Evolutionary conservation across 92 coral and sea anemone genomes (phyloP), one percentile per base, ranked within the genome.

Genomic region (Chrysogorgia sp.): DNA sequence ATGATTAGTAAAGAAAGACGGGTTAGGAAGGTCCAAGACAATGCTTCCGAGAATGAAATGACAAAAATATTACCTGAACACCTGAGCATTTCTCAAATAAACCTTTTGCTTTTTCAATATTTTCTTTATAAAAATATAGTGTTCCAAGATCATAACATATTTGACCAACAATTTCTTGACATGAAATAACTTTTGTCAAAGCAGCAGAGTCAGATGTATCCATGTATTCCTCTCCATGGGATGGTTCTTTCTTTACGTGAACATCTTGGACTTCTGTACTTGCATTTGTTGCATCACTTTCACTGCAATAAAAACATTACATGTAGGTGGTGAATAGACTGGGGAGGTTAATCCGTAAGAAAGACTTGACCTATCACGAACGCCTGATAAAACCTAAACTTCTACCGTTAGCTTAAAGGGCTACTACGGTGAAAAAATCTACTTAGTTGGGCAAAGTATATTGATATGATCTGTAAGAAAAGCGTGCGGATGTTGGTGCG

Each of bases 71-170:
- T 85, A 94, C 98, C 92, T 91, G 88, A 13, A 90, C 90, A 62
- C 88, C 83, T 41, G 87, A 87, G 81, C 98, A 94, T 50, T 80
- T 88, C 37, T 91, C 97, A 74, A 94, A 94, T 31, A 91, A 83
- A 55, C 85, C 87, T 59, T 83, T 86, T 24, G 98, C 98, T 50
- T 89, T 82, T 47, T 87, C 94, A 75, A 94, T 89, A 79, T 94
- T 89, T 81, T 92, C 98, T 79, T 94, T 91, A 74, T 94, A 94
- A 76, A 94, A 94, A 67, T 91, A 94, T 40, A 94, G 77, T 8
- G 97, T 94, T 15, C 89, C 98, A 40, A 94, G 84, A 80, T 94
- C 98, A 81, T 83, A 94, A 53, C 63, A 29, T 72, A 88, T 90
- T 88, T 91, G 97, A 62, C 92, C 97, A 74, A 86, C 66, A 34